Evolutionary conservation across 2,888 invertebrate species (phyloP).

Genomic region (Liodrosophila aerea): DNA sequence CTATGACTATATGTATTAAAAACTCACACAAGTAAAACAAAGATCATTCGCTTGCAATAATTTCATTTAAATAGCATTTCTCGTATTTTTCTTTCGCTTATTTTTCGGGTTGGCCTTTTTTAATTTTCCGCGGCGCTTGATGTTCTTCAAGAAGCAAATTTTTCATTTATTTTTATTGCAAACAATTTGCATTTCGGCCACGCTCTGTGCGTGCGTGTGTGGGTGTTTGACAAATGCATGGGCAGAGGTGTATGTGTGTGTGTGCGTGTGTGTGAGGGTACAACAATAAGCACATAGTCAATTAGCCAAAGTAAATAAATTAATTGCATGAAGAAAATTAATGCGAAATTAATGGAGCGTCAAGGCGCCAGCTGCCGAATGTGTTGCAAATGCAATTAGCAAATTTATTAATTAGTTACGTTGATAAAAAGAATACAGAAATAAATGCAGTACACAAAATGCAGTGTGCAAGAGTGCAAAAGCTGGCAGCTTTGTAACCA

Average conservation of each 20-base stretch:
- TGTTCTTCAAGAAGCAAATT: conserved; percentile 26
- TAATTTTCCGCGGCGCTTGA: conserved; percentile 59
- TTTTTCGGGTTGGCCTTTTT: conserved; percentile 10
- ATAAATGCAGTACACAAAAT: conserved; percentile 19
- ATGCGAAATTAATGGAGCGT: conserved; percentile 77
- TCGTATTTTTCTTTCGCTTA: conserved; percentile 10
- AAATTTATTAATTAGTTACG: conserved; percentile 53
- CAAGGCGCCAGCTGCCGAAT: conserved; percentile 61
- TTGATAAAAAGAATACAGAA: too few relatives aligned
- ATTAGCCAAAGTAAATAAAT: conserved; percentile 69
- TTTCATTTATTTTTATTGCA: conserved; percentile 53
- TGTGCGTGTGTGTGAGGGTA: conserved; percentile 1
- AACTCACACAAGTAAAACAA: too few relatives aligned
- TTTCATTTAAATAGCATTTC: too few relatives aligned
- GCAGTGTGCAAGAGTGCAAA: conserved; percentile 27
- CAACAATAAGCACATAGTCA: conserved; percentile 19
- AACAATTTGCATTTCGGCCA: conserved; percentile 25
- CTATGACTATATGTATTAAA: too few relatives aligned
- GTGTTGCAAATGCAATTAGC: conserved; percentile 71
- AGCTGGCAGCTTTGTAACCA: too few relatives aligned
- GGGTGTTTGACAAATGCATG: conserved; percentile 51
- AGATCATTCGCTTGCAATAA: neutral
- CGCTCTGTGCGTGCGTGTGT: conserved; percentile 8
- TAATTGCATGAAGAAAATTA: conserved; percentile 69
- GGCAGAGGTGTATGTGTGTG: conserved; percentile 36